Conservation (phyloP, 2,113 vertebrate genomes). For the human region DNA sequence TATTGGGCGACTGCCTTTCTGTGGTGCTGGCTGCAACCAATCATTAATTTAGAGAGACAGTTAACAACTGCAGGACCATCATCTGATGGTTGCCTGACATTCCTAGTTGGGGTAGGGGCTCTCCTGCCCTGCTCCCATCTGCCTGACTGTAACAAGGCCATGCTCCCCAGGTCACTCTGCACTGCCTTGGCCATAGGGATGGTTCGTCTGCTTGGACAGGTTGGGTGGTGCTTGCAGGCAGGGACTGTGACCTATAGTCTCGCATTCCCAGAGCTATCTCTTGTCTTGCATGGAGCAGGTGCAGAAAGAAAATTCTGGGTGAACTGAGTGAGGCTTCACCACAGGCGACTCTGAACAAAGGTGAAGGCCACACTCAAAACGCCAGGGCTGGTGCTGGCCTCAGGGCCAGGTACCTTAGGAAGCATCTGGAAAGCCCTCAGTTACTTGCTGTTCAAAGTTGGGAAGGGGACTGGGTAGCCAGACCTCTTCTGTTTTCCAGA, state of each 20-base stretch:
- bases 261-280: neutral
- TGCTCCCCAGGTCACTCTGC: neutral
- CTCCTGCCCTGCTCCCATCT: no score
- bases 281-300: neutral
- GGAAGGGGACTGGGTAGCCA: neutral
- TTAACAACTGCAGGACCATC: no score
- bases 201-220: neutral
- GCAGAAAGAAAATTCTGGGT: neutral
- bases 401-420: neutral
- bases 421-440: neutral
- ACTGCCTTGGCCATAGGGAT: neutral
- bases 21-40: no score
- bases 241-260: neutral
- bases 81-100: no score
- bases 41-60: no score
- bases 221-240: neutral
- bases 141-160: neutral
- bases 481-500: neutral
- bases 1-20: no score
- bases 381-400: neutral
- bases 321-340: no score
- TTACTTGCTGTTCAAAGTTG: neutral
- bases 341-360: neutral
- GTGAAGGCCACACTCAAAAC: rapidly evolving
- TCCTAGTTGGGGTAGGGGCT: no score